Conservation (phyloP, 2,797 vertebrate genomes). For the Chelmon rostratus region DNA sequence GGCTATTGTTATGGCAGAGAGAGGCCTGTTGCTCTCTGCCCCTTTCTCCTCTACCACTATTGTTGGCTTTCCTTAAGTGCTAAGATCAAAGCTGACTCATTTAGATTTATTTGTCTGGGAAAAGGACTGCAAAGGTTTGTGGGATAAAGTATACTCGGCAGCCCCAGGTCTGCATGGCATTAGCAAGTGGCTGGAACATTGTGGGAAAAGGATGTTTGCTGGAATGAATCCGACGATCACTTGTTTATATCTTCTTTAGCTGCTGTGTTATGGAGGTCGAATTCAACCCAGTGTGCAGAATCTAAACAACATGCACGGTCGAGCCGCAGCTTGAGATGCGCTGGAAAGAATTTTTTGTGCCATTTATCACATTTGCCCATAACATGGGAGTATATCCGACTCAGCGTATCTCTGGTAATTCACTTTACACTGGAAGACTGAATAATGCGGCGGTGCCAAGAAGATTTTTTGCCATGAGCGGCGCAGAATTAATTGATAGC, state of each 20-base stretch:
- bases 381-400: not conserved
- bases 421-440: conserved; percentile 14
- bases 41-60: conserved; percentile 92
- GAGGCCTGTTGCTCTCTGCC: conserved; percentile 91
- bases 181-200: conserved; percentile 58
- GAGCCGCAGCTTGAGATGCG: conserved; percentile 4
- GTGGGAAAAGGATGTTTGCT: conserved; percentile 62
- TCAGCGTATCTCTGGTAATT: not conserved
- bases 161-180: conserved; percentile 69
- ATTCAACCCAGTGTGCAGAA: not conserved
- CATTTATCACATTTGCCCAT: conserved; percentile 10
- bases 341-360: not conserved
- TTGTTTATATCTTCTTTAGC: conserved; percentile 54
- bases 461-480: conserved; percentile 25
- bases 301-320: not conserved
- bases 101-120: conserved; percentile 99
- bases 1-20: conserved; percentile 91
- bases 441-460: not conserved
- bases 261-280: conserved; percentile 29
- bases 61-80: conserved; percentile 93
- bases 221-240: conserved; percentile 43
- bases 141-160: conserved; percentile 72
- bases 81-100: conserved; percentile 96
- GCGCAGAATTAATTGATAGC: conserved; percentile 64
- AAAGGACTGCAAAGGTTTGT: conserved; percentile 83